These are phyloP conservation scores for Empis livida DNA, from an alignment of 2,888 invertebrate species.

Conservation along the genomic window DNA sequence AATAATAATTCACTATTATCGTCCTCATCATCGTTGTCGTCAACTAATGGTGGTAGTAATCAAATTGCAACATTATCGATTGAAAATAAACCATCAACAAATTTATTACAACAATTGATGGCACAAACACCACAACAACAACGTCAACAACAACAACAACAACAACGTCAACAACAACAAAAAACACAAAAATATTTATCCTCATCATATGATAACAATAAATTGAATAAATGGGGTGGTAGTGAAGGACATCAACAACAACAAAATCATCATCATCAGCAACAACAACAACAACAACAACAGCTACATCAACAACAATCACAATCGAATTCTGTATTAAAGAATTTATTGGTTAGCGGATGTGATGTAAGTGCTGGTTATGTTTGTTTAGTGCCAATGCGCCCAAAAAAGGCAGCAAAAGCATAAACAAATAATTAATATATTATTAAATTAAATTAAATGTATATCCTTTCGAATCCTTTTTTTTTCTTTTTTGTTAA, in stretches of 20 bases:
- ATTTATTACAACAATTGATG: constrained; percentile 47
- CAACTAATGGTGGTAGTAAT: not conserved
- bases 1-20: not conserved
- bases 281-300: no score
- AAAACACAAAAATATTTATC: no score
- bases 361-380: constrained; percentile 91
- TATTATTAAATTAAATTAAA: not conserved
- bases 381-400: constrained; percentile 64
- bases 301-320: constrained; percentile 25
- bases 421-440: constrained; percentile 21
- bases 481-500: not conserved
- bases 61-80: constrained; percentile 11
- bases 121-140: constrained; percentile 34
- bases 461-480: not conserved
- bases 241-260: constrained; percentile 22
- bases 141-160: constrained; percentile 12
- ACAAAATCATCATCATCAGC: constrained; percentile 12
- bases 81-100: constrained; percentile 32
- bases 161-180: constrained; percentile 17
- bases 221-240: constrained; percentile 6
- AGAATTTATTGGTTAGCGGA: constrained; percentile 91
- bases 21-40: constrained; percentile 6
- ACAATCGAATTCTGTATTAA: constrained; percentile 51
- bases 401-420: constrained; percentile 39
- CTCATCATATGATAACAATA: constrained; percentile 6